phyloP scores from a whole-genome alignment of 2,797 vertebrate species.

The Parauchenoglanis ngamensis region DNA sequence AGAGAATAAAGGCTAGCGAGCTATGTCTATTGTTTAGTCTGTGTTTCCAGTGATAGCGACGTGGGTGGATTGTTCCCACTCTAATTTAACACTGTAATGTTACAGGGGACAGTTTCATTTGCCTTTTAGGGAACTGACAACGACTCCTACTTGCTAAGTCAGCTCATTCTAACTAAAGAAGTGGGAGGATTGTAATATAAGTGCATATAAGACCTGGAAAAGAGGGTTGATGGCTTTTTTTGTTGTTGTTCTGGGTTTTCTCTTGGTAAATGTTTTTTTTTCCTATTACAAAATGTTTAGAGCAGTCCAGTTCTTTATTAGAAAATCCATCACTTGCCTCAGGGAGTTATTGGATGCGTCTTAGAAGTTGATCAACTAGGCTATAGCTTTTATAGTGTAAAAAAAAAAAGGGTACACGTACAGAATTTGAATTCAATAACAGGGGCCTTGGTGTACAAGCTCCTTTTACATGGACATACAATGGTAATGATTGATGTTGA shows the following conservation, averaged over 20 bases:
- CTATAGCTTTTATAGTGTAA: not conserved
- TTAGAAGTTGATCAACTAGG: not conserved
- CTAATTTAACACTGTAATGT: slow-evolving; percentile 37
- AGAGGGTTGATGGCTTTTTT: not conserved
- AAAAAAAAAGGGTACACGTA: not conserved
- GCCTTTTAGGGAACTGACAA: slow-evolving; percentile 8
- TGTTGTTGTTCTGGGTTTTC: not conserved
- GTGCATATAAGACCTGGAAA: not conserved
- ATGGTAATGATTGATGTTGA: slow-evolving; percentile 5
- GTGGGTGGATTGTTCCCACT: slow-evolving; percentile 33
- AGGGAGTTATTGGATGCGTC: slow-evolving; percentile 14
- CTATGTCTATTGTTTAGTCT: slow-evolving; percentile 20
- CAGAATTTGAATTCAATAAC: not conserved
- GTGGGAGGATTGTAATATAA: slow-evolving; percentile 29
- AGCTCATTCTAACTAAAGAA: slow-evolving; percentile 24
- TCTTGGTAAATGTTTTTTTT: not conserved
- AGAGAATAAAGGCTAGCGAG: slow-evolving; percentile 12
- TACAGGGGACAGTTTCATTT: slow-evolving; percentile 32
- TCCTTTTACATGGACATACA: not conserved
- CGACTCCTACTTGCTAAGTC: slow-evolving; percentile 10
- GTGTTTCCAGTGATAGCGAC: slow-evolving; percentile 21
- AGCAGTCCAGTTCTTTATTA: not conserved
- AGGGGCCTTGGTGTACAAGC: slow-evolving; percentile 4
- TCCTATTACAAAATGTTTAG: not conserved
- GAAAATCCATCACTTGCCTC: slow-evolving; percentile 10